Percentiles rank a stretch among this genome's conserved stretches.
Conservation (phyloP, 1,140 invertebrate species). For the Drosophila pallidifrons region DNA sequence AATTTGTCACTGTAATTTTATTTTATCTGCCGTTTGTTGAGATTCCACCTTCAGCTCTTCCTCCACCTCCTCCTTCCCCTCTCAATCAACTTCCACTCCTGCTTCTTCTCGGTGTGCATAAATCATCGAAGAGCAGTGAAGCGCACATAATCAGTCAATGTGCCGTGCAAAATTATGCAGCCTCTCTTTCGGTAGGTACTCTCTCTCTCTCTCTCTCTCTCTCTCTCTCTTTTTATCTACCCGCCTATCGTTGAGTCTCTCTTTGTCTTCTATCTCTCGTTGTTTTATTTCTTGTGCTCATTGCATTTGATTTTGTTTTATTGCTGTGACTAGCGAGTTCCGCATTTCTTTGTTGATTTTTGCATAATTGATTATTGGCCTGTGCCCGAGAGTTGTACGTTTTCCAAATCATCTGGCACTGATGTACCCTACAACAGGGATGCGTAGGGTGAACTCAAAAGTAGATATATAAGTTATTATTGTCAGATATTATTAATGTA, state of each 20-base stretch:
- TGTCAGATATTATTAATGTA: too few relatives aligned
- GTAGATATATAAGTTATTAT: not conserved
- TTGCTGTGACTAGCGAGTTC: slow-evolving; percentile 67
- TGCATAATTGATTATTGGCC: slow-evolving; percentile 76
- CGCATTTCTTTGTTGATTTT: slow-evolving; percentile 57
- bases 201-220: not conserved
- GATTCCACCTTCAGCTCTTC: slow-evolving; percentile 11
- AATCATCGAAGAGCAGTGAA: slow-evolving; percentile 56
- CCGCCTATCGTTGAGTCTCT: not conserved
- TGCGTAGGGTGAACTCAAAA: not conserved
- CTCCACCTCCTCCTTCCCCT: not conserved
- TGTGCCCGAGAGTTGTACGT: slow-evolving; percentile 29
- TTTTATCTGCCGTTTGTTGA: slow-evolving; percentile 23
- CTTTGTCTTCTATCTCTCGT: not conserved
- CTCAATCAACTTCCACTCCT: not conserved
- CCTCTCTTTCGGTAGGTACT: not conserved
- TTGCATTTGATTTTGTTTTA: slow-evolving; percentile 64
- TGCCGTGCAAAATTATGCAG: slow-evolving; percentile 72
- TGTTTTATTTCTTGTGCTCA: slow-evolving; percentile 22
- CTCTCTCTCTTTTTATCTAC: not conserved
- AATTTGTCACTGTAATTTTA: slow-evolving; percentile 73
- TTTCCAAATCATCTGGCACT: slow-evolving; percentile 14
- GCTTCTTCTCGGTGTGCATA: slow-evolving; percentile 42
- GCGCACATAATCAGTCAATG: slow-evolving; percentile 72
- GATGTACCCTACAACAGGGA: slow-evolving; percentile 1